Evolutionary conservation across 2,797 vertebrate genomes (phyloP).

Genomic region (Helarctos malayanus): DNA sequence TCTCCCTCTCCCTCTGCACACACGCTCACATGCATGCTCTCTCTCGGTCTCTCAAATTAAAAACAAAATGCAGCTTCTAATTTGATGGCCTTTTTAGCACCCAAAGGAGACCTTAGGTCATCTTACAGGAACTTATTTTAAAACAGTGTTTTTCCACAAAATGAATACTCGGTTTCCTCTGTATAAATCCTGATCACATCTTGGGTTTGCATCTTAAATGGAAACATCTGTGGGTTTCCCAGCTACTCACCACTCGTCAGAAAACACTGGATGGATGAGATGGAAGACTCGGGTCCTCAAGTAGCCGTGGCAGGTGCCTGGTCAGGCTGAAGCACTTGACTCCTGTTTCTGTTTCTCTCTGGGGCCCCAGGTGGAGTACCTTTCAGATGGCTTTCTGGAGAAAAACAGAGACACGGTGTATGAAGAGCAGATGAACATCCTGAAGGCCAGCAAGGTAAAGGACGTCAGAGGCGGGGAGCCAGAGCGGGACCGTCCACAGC

Average conservation of each 20-base stretch:
- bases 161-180: background rate
- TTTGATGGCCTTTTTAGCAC: background rate
- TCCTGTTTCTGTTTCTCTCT: background rate
- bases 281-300: background rate
- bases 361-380: slow-evolving; percentile 94
- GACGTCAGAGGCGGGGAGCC: accelerated
- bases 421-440: slow-evolving; percentile 98
- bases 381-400: slow-evolving; percentile 97
- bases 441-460: slow-evolving; percentile 97
- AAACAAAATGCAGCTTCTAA: background rate
- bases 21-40: accelerated
- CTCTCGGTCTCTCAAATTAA: background rate
- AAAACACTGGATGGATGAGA: background rate
- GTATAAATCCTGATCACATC: background rate
- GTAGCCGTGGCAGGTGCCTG: accelerated
- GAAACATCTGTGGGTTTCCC: background rate
- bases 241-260: background rate
- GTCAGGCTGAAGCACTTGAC: background rate
- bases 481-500: accelerated
- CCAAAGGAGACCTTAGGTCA: background rate
- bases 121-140: background rate
- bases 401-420: slow-evolving; percentile 98
- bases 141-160: background rate
- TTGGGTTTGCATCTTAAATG: slow-evolving; percentile 11
- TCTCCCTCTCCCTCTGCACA: background rate